Percentiles rank a stretch among this genome's conserved stretches.
phyloP scores from a whole-genome alignment of 2,113 vertebrate genomes.

The Ceyx melanurus region DNA sequence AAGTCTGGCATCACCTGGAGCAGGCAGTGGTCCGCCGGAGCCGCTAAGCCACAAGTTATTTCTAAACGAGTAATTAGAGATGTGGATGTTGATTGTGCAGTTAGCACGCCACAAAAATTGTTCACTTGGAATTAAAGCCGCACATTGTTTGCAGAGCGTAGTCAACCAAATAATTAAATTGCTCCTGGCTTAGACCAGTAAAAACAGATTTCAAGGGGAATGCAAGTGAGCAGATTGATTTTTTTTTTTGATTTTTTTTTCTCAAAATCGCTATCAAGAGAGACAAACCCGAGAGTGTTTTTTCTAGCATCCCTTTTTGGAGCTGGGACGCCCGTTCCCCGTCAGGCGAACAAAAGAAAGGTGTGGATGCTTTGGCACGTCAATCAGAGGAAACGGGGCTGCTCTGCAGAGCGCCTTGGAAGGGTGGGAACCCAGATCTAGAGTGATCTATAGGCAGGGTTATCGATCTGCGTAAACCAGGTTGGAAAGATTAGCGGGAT shows the following conservation, averaged over 20 bases:
- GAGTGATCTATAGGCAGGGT: background rate
- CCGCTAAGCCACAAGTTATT: background rate
- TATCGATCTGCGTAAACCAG: background rate
- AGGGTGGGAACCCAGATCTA: background rate
- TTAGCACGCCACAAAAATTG: background rate
- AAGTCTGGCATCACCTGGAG: background rate
- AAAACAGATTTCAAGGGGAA: background rate
- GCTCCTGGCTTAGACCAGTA: background rate
- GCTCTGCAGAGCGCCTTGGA: background rate
- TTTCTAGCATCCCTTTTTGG: background rate
- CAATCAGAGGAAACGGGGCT: background rate
- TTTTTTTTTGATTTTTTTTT: background rate
- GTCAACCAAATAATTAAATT: conserved; percentile 28
- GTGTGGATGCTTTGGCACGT: background rate
- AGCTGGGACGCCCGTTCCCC: background rate
- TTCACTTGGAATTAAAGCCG: background rate
- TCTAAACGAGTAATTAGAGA: background rate
- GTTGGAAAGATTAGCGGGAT: background rate
- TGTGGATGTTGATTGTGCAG: background rate
- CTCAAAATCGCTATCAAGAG: background rate
- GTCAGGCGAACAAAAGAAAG: conserved; percentile 26
- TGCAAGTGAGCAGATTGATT: background rate
- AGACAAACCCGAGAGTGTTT: background rate
- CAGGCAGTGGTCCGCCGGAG: background rate
- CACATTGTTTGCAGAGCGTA: background rate